These are phyloP conservation scores for Egretta garzetta DNA, from an alignment of 2,113 vertebrate genomes.

Conservation along the genomic window DNA sequence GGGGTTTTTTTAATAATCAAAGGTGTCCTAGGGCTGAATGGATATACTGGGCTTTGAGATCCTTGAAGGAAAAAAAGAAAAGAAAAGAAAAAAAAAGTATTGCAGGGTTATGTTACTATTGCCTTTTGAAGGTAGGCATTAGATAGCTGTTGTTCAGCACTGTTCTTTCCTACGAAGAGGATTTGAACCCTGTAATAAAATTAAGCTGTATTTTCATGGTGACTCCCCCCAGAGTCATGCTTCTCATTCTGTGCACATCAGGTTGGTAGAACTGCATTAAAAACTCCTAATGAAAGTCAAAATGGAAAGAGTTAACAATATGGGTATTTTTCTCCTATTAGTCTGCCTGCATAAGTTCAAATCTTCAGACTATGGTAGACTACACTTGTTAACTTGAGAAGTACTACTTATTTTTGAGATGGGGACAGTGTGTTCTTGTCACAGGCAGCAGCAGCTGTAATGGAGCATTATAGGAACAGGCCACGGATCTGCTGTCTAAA, in stretches of 20 bases:
- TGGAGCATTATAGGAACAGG: not conserved
- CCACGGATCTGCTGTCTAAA: not conserved
- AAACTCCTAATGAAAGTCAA: not conserved
- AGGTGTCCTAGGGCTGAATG: not conserved
- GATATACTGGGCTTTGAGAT: not conserved
- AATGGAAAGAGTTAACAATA: not conserved
- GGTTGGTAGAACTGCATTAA: not conserved
- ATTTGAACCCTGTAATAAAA: not conserved
- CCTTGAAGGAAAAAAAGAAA: not conserved
- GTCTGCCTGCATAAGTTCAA: not conserved
- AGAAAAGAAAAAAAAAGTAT: not conserved
- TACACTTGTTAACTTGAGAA: not conserved
- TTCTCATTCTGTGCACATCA: not conserved
- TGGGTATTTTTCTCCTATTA: not conserved
- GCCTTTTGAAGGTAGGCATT: not conserved
- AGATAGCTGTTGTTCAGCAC: not conserved
- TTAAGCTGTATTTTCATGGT: not conserved
- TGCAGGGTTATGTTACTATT: not conserved
- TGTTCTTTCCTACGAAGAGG: not conserved
- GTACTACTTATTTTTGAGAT: not conserved
- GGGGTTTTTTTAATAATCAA: not conserved
- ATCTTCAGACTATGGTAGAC: not conserved
- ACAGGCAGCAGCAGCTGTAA: not conserved
- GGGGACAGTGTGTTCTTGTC: conserved; percentile 53
- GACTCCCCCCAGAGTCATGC: not conserved